Base-by-base conservation (phyloP, 2,888 invertebrate species). In the Mamestra brassicae region DNA sequence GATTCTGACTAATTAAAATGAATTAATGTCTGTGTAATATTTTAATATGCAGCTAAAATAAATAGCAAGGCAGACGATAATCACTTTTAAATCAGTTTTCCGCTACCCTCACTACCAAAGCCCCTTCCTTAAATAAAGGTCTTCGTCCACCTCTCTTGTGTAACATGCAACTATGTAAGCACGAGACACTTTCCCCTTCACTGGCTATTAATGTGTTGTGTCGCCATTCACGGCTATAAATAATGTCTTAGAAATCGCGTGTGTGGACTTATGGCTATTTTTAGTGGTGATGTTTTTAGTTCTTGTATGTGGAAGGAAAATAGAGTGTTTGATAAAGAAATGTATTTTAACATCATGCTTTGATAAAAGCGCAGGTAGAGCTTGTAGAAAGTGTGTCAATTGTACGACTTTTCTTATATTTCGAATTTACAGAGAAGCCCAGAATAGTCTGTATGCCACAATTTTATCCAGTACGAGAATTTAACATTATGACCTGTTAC, bases 241-340 rank as follows among this genome's bases (percentile, higher is more conserved):
- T 76, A 80, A 81, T 64, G 57, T 71, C 71, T 81, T 54, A 61
- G 71, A 76, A 71, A 80, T 80, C 55, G 81, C 80, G 67, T 76
- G 76, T 74, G 54, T 60, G 6, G 26, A 47, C 10, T 74, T 68
- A 78, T 47, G 50, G 17, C 34, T 81, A 81, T 75, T 57, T 68
- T 68, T 71, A 68, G 63, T 55, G n/a, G 55, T 50, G 13, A 36
- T 47, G 52, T 67, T 76, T 81, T 74, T 69, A 75, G 69, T 80
- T 64, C 17, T 47, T 47, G 4, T 63, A 0, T 57, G 45, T 42
- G 42, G 42, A 7, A 6, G 42, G 6, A 7, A 42, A 42, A 42
- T 42, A 42, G 8, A 4, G 42, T 42, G 7, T 7, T 42, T 42
- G 7, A 42, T 42, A 42, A 42, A 7, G 38, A 38, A 42, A 42